phyloP scores from a whole-genome alignment of 2,888 invertebrate genomes.

The Stomorhina lunata region DNA sequence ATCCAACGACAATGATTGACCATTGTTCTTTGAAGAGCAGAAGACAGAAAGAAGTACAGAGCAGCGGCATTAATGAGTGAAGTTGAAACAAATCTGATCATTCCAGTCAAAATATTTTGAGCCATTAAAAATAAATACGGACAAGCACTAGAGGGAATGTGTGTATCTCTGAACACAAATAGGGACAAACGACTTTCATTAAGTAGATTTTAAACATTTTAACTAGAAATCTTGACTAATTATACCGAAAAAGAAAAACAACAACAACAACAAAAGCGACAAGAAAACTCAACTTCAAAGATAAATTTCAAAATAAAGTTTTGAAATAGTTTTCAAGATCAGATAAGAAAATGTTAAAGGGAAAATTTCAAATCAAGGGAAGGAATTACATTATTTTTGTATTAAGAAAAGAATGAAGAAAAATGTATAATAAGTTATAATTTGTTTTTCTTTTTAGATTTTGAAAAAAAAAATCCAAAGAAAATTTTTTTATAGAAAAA shows the following conservation, averaged over 20 bases:
- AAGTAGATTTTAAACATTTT: conserved; percentile 38
- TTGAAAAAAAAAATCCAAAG: too few species aligned
- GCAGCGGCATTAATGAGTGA: neutral
- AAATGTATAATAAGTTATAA: neutral
- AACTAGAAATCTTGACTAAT: conserved; percentile 46
- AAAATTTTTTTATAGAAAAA: too few species aligned
- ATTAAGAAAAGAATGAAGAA: too few species aligned
- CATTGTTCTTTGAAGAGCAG: conserved; percentile 39
- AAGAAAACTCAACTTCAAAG: too few species aligned
- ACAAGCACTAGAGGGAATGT: neutral
- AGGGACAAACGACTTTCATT: conserved; percentile 38
- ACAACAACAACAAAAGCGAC: neutral
- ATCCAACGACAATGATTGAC: conserved; percentile 33
- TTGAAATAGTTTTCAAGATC: conserved; percentile 34
- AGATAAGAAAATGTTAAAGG: neutral
- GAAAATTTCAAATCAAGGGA: neutral
- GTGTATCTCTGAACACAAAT: neutral
- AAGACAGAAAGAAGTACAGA: neutral
- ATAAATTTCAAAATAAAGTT: neutral
- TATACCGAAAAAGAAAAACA: neutral
- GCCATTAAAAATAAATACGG: neutral
- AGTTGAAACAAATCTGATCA: conserved; percentile 10
- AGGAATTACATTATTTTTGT: neutral
- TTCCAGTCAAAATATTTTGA: conserved; percentile 1
- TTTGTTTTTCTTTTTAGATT: neutral